Evolutionary conservation across 2,888 invertebrate species (phyloP).

Genomic region (Drosophila affinis): DNA sequence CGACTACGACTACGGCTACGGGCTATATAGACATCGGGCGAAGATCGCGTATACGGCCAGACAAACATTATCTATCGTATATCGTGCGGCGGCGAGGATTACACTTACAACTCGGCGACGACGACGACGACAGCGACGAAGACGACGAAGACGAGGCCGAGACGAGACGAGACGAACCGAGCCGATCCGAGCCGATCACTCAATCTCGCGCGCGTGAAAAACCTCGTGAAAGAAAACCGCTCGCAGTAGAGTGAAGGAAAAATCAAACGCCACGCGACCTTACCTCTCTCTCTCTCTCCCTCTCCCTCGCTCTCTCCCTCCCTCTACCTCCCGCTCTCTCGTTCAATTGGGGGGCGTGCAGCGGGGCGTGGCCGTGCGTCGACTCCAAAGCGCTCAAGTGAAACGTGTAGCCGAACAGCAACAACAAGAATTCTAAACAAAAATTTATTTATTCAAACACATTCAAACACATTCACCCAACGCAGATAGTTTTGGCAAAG

Average conservation of each 20-base stretch:
- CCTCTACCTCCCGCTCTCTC: constrained; percentile 41
- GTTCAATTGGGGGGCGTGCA: constrained; percentile 64
- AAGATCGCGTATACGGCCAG: constrained; percentile 76
- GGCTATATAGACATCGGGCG: constrained; percentile 66
- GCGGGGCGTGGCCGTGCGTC: constrained; percentile 62
- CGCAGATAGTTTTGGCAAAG: constrained; percentile 7
- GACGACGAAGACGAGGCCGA: constrained; percentile 32
- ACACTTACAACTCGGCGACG: constrained; percentile 68
- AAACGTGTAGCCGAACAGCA: constrained; percentile 23
- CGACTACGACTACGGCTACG: constrained; percentile 48
- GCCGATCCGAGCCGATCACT: constrained; percentile 42
- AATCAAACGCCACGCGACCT: constrained; percentile 70
- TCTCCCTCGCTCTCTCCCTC: constrained; percentile 36
- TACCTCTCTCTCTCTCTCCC: constrained; percentile 38
- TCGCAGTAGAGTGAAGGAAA: constrained; percentile 40
- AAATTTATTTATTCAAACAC: constrained; percentile 21
- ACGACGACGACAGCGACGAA: constrained; percentile 39
- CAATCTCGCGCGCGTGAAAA: constrained; percentile 65
- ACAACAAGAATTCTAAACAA: constrained; percentile 28
- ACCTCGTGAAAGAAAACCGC: constrained; percentile 50
- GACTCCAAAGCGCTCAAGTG: constrained; percentile 68
- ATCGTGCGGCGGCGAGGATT: constrained; percentile 73
- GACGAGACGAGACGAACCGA: constrained; percentile 16
- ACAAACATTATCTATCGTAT: constrained; percentile 78
- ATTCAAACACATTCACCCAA: too few species aligned